Base-by-base conservation (phyloP, 2,797 vertebrate species). In the Pangasius macronema region DNA sequence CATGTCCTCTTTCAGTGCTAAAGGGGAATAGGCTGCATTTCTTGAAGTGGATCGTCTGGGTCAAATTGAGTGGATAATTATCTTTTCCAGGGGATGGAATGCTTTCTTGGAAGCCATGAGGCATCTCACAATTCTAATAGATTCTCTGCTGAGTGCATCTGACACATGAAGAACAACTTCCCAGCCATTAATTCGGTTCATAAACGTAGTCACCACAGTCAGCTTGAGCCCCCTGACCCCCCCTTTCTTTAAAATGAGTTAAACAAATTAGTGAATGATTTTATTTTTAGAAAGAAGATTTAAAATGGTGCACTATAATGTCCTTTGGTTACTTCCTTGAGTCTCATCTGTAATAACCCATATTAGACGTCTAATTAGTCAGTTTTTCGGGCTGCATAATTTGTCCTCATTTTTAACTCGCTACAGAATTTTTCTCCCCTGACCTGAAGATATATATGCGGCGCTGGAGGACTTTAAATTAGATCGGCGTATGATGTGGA, bases 31-130 rank as follows among this genome's bases (percentile, higher is more conserved):
- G 36, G 59, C 3, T 46, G 24, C 39, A n/a, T 82, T 87, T 72
- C 53, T 63, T 61, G 39, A 87, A 87, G 82, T 80, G 75, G 82
- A 84, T 87, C 63, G 59, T 85, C 85, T 70, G 87, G 81, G 88
- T 86, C 87, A 87, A 89, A 91, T 77, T 72, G 81, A 86, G 90
- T 80, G 82, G 75, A 83, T 91, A 88, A 91, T 91, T 88, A 91
- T 86, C 79, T 87, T 85, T 89, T 82, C 86, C 83, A 79, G 46
- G 83, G 79, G 73, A 84, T 79, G 57, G 46, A 57, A 82, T 87
- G 88, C 68, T 86, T 90, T 89, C 80, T 81, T 67, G 63, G 82
- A 91, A 72, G 61, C 80, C 87, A 75, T 70, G 73, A 85, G 86
- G 82, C 70, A 89, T 86, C 86, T 88, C 67, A 57, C 59, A 87